These are phyloP conservation scores for Bujurquina vittata DNA, from an alignment of 2,113 vertebrate species.

Conservation along the genomic window DNA sequence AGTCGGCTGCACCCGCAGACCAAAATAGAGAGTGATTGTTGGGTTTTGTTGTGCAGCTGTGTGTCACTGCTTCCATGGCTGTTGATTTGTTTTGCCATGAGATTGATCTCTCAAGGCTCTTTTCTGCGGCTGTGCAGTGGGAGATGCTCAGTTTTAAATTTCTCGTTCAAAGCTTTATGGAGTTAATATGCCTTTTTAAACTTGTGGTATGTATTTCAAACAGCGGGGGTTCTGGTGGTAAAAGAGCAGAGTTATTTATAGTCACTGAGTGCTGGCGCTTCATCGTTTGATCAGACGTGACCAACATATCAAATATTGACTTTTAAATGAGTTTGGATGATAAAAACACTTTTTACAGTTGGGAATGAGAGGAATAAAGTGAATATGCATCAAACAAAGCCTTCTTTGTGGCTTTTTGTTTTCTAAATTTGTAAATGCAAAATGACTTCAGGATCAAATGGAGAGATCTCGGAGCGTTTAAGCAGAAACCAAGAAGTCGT, in stretches of 20 bases:
- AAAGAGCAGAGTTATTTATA: conserved; percentile 18
- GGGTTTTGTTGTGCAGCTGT: conserved; percentile 52
- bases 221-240: conserved; percentile 2
- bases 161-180: conserved; percentile 46
- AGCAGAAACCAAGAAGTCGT: not conserved
- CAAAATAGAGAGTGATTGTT: conserved; percentile 58
- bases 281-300: not conserved
- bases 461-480: not conserved
- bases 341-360: not conserved
- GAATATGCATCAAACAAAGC: not conserved
- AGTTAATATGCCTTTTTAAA: conserved; percentile 18
- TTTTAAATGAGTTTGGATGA: not conserved
- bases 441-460: not conserved
- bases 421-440: not conserved
- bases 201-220: conserved; percentile 14
- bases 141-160: conserved; percentile 34
- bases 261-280: not conserved
- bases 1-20: conserved; percentile 17
- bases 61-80: conserved; percentile 26
- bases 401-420: not conserved
- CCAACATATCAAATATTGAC: conserved; percentile 9
- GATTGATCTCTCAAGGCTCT: conserved; percentile 42
- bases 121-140: not conserved
- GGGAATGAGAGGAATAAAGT: not conserved
- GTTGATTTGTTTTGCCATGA: conserved; percentile 52